Conservation (phyloP, 2,113 vertebrate species). For the Clarias macrocephalus region DNA sequence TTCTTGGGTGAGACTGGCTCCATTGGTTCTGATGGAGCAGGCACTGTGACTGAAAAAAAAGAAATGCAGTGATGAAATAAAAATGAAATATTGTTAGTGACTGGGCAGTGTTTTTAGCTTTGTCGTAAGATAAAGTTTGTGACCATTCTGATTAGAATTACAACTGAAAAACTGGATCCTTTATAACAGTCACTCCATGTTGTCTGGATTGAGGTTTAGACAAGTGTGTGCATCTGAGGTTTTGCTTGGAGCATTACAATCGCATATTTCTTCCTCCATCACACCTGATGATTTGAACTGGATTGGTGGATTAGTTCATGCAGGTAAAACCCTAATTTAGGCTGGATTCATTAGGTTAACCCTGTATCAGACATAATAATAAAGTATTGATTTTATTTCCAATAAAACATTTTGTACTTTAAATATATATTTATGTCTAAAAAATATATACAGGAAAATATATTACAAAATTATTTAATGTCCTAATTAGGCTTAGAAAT, state of each 20-base stretch:
- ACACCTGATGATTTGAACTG: background rate
- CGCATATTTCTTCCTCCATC: background rate
- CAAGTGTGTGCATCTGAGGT: background rate
- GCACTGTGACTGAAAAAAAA: slow-evolving; percentile 46
- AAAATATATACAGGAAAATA: background rate
- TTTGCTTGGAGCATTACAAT: background rate
- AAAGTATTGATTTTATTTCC: too few relatives aligned
- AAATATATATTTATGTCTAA: too few relatives aligned
- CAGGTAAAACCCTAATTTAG: background rate
- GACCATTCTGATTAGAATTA: background rate
- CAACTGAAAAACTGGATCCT: background rate
- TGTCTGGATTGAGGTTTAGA: background rate
- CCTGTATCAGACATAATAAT: background rate
- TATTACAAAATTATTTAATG: background rate
- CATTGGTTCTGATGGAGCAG: slow-evolving; percentile 39
- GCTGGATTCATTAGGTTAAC: background rate
- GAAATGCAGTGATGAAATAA: background rate
- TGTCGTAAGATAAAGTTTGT: background rate
- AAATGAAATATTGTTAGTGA: background rate
- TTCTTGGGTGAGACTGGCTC: slow-evolving; percentile 48
- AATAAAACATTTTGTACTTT: too few relatives aligned
- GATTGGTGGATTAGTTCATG: background rate
- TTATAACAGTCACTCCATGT: background rate
- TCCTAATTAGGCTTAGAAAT: background rate
- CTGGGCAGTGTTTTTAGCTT: background rate